Conservation (phyloP, 2,113 vertebrate species). For the Cephalopterus ornatus region DNA sequence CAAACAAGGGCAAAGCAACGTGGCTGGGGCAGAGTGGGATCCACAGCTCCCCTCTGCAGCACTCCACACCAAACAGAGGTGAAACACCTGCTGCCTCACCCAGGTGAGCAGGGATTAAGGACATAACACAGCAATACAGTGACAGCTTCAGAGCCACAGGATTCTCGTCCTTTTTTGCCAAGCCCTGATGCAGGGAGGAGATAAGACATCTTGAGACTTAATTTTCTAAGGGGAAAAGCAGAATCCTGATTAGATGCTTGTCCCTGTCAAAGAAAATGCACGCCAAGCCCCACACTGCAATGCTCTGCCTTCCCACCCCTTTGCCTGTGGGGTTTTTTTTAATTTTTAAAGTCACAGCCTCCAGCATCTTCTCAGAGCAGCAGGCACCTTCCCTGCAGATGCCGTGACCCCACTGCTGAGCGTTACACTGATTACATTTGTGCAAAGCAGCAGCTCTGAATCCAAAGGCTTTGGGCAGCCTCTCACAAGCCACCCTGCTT, state of each 20-base stretch:
- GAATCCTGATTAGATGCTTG: not conserved
- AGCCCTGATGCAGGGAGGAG: not conserved
- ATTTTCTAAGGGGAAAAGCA: not conserved
- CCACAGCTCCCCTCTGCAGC: not conserved
- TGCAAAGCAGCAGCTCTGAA: not conserved
- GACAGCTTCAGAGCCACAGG: accelerated
- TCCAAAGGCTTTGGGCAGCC: not conserved
- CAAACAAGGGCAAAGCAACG: not conserved
- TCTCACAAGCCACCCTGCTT: not conserved
- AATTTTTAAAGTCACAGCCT: not conserved
- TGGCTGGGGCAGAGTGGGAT: not conserved
- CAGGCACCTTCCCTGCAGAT: not conserved
- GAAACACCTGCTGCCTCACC: not conserved
- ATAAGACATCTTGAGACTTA: not conserved
- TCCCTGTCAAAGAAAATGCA: not conserved
- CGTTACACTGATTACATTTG: not conserved
- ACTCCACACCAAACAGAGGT: not conserved
- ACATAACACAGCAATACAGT: accelerated
- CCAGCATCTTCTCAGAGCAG: not conserved
- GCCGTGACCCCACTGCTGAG: accelerated
- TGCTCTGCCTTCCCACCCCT: not conserved
- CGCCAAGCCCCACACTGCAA: too few relatives aligned
- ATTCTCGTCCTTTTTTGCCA: not conserved
- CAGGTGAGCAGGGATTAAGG: accelerated
- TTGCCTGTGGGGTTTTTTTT: not conserved